Evolutionary conservation across 2,113 vertebrate genomes (phyloP).

Genomic region (Meleagris gallopavo): DNA sequence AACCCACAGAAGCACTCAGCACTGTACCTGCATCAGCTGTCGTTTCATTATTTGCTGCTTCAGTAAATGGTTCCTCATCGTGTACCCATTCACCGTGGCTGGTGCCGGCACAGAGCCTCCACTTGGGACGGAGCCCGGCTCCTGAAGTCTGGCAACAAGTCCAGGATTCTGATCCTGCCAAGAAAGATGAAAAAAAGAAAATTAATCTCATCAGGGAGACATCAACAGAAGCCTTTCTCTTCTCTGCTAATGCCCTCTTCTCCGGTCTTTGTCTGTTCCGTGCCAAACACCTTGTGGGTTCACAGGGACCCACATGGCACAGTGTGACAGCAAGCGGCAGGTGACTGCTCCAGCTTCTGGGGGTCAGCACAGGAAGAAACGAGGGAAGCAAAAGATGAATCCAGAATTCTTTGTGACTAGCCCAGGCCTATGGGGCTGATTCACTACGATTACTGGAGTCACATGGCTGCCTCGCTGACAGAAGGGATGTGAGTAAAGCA

Average conservation of each 20-base stretch:
- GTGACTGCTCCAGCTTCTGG: not conserved
- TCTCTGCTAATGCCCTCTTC: not conserved
- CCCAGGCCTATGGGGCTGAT: not conserved
- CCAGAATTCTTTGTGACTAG: not conserved
- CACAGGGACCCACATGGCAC: not conserved
- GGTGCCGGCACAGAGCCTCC: conserved; percentile 38
- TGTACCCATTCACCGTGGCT: conserved; percentile 72
- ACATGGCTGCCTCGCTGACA: conserved; percentile 25
- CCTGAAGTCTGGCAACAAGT: conserved; percentile 79
- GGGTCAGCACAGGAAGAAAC: not conserved
- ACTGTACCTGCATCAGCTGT: conserved; percentile 67
- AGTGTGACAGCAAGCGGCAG: not conserved
- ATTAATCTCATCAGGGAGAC: conserved; percentile 46
- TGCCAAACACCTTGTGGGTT: not conserved
- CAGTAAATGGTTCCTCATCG: conserved; percentile 77
- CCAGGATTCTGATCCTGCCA: conserved; percentile 79
- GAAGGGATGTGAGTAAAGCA: conserved; percentile 31
- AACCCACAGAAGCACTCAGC: not conserved
- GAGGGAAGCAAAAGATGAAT: conserved; percentile 33
- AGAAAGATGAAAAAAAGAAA: conserved; percentile 42
- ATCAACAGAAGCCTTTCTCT: conserved; percentile 13
- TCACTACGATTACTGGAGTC: conserved; percentile 6
- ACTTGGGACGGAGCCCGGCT: conserved; percentile 72
- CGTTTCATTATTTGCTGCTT: conserved; percentile 81
- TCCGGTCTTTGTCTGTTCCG: conserved; percentile 6